A percentile compares a stretch with the other conserved stretches of the same genome.
These are phyloP conservation scores for Notoglanidium macrostoma DNA, from an alignment of 2,797 vertebrate genomes.

Conservation along the genomic window DNA sequence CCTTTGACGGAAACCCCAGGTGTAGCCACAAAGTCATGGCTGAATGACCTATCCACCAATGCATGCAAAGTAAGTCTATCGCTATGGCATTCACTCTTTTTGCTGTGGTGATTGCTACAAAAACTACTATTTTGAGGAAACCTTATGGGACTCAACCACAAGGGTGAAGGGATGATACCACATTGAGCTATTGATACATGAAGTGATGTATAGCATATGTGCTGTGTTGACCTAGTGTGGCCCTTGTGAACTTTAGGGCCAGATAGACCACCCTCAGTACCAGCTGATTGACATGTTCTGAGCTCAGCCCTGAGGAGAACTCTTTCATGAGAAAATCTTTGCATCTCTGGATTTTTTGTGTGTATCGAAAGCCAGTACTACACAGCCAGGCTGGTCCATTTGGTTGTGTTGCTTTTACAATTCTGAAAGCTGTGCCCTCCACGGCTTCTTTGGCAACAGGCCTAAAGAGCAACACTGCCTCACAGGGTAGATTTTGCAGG, in stretches of 20 bases:
- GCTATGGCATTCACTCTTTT: not conserved
- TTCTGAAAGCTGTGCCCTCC: not conserved
- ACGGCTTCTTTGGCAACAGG: not conserved
- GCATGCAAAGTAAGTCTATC: not conserved
- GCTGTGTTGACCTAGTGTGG: not conserved
- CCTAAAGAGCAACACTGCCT: not conserved
- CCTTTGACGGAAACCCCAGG: not conserved
- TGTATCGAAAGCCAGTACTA: not conserved
- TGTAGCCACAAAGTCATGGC: not conserved
- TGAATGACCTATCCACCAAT: not conserved
- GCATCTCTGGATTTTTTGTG: not conserved
- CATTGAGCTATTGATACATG: not conserved
- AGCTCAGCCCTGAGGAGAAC: not conserved
- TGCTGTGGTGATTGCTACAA: not conserved
- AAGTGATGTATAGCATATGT: not conserved
- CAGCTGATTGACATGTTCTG: constrained; percentile 1
- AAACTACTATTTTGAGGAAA: not conserved
- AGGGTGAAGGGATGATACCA: not conserved
- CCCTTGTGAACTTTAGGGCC: not conserved
- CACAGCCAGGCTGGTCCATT: not conserved
- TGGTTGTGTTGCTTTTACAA: not conserved
- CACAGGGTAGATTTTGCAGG: not conserved
- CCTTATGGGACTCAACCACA: too few relatives aligned
- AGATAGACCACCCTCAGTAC: not conserved
- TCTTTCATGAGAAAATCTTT: not conserved